phyloP scores from a whole-genome alignment of 2,797 vertebrate genomes.

The Sebastes trivittatus region DNA sequence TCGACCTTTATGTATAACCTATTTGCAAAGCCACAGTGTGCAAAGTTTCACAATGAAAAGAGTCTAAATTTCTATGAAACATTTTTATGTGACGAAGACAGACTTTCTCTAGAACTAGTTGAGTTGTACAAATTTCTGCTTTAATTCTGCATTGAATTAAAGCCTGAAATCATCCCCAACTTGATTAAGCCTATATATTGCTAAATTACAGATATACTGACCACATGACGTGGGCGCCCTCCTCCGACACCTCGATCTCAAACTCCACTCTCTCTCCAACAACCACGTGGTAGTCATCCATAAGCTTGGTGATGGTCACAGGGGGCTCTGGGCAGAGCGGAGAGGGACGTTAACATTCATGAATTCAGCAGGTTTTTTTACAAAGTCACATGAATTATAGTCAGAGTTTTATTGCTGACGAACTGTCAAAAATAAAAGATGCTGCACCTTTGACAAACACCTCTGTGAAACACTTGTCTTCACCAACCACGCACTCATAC shows the following conservation, averaged over 20 bases:
- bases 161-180: background rate
- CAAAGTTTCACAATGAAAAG: too few relatives aligned
- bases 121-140: background rate
- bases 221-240: conserved; percentile 93
- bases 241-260: conserved; percentile 91
- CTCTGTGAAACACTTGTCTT: conserved; percentile 90
- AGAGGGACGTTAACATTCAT: background rate
- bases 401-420: background rate
- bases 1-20: too few relatives aligned
- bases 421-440: background rate
- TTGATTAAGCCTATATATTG: background rate
- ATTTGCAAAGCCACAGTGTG: too few relatives aligned
- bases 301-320: conserved; percentile 84
- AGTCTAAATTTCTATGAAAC: background rate
- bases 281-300: conserved; percentile 92
- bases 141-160: background rate
- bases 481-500: conserved; percentile 88
- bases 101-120: background rate
- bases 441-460: conserved; percentile 92
- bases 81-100: background rate
- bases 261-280: conserved; percentile 92
- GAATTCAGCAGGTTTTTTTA: background rate
- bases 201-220: conserved; percentile 60
- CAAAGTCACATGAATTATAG: background rate
- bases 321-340: conserved; percentile 84